Evolutionary conservation across 2,888 invertebrate species (phyloP).

Genomic region (Gisinianus flammeolus): DNA sequence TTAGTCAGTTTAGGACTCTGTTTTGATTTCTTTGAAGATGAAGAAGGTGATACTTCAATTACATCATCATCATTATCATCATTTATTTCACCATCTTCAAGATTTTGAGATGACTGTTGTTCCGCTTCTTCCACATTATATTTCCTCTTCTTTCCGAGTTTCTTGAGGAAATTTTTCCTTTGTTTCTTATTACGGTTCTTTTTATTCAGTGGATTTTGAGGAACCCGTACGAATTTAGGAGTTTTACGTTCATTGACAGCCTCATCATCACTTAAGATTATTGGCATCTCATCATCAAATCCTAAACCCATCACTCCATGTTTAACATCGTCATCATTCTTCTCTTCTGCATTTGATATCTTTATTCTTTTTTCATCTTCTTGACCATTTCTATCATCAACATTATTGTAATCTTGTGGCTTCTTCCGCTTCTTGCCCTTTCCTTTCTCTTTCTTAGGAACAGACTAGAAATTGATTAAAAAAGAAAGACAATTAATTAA

Average conservation of each 20-base stretch:
- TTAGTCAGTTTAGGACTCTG: background rate
- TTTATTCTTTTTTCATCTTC: conserved; percentile 7
- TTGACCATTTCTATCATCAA: background rate
- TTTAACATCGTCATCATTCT: background rate
- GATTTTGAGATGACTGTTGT: background rate
- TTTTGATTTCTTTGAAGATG: background rate
- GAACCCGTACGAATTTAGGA: background rate
- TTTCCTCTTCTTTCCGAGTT: conserved; percentile 28
- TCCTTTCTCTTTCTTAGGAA: background rate
- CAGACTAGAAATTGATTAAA: conserved; percentile 1
- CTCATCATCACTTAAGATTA: background rate
- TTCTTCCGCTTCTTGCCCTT: conserved; percentile 30
- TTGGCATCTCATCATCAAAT: background rate
- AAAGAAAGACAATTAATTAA: background rate
- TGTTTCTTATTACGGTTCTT: background rate
- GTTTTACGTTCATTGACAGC: background rate
- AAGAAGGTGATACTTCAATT: background rate
- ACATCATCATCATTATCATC: conserved; percentile 15
- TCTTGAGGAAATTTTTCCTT: conserved; percentile 23
- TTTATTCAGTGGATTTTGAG: background rate
- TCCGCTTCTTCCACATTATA: conserved; percentile 1
- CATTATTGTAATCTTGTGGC: background rate
- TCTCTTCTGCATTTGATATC: background rate
- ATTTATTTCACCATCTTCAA: conserved; percentile 34
- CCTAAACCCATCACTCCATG: background rate